phyloP scores from a whole-genome alignment of 2,113 vertebrate genomes.

The Charadrius vociferus region DNA sequence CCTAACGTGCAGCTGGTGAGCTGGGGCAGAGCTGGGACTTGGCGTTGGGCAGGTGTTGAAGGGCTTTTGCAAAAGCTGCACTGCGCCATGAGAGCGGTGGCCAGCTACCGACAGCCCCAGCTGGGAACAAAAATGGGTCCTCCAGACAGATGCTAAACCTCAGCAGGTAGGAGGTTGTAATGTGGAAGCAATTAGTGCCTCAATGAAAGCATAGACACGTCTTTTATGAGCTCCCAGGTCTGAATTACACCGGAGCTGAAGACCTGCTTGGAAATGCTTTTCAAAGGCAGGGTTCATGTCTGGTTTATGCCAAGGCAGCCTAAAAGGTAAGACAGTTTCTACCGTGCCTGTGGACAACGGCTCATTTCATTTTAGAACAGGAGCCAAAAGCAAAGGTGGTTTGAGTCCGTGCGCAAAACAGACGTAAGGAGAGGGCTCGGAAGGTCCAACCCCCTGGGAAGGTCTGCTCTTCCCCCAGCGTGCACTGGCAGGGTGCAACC shows the following conservation, averaged over 20 bases:
- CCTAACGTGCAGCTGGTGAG: rapidly evolving
- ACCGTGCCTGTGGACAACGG: neutral
- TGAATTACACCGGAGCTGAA: neutral
- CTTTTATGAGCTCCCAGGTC: neutral
- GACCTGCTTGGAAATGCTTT: neutral
- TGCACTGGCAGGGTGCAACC: neutral
- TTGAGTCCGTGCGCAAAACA: neutral
- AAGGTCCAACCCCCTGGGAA: neutral
- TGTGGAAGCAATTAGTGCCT: neutral
- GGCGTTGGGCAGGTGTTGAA: rapidly evolving
- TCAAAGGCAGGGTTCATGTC: neutral
- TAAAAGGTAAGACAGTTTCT: neutral
- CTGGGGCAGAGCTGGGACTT: rapidly evolving
- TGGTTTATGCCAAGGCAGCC: neutral
- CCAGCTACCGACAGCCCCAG: neutral
- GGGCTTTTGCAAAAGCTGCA: neutral
- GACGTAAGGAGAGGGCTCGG: neutral
- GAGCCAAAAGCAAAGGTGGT: neutral
- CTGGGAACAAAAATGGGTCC: neutral
- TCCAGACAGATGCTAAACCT: neutral
- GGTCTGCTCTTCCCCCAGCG: neutral
- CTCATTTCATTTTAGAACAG: neutral
- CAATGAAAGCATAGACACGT: neutral
- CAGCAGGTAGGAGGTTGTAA: neutral
- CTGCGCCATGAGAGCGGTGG: neutral